These are phyloP conservation scores for Drosophila neutralis DNA, from an alignment of 2,888 invertebrate species.

Conservation along the genomic window DNA sequence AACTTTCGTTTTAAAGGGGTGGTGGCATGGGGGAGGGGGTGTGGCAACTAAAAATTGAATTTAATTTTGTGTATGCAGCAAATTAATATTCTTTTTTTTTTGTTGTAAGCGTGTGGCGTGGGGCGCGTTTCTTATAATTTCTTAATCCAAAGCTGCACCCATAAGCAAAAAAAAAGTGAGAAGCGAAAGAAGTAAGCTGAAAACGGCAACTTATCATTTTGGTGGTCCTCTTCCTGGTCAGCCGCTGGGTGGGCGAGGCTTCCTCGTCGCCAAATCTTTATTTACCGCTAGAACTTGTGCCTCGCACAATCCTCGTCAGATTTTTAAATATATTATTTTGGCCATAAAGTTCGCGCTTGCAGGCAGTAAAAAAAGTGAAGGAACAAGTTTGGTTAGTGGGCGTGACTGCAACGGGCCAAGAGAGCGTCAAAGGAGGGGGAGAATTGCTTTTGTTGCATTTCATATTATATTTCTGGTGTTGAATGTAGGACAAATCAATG, in stretches of 20 bases:
- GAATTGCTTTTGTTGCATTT: slow-evolving; percentile 31
- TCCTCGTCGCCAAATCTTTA: slow-evolving; percentile 58
- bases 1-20: slow-evolving; percentile 62
- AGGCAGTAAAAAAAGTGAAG: slow-evolving; percentile 63
- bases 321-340: slow-evolving; percentile 20
- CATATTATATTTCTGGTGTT: neutral
- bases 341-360: slow-evolving; percentile 81
- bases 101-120: slow-evolving; percentile 67
- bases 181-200: slow-evolving; percentile 7
- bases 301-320: slow-evolving; percentile 65
- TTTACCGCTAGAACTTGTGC: slow-evolving; percentile 73
- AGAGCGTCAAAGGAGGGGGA: neutral
- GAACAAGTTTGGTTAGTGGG: slow-evolving; percentile 68
- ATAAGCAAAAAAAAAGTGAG: slow-evolving; percentile 2
- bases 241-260: slow-evolving; percentile 66
- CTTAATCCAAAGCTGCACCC: slow-evolving; percentile 68
- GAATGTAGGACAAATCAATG: slow-evolving; percentile 72
- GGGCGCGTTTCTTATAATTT: slow-evolving; percentile 69
- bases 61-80: slow-evolving; percentile 63
- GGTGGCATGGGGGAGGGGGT: slow-evolving; percentile 21
- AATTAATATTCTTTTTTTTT: slow-evolving; percentile 69
- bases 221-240: slow-evolving; percentile 60
- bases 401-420: slow-evolving; percentile 58
- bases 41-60: slow-evolving; percentile 66
- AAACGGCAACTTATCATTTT: slow-evolving; percentile 57